Evolutionary conservation across 2,797 vertebrate genomes (phyloP).

Genomic region (Gadopsis bispinosus): DNA sequence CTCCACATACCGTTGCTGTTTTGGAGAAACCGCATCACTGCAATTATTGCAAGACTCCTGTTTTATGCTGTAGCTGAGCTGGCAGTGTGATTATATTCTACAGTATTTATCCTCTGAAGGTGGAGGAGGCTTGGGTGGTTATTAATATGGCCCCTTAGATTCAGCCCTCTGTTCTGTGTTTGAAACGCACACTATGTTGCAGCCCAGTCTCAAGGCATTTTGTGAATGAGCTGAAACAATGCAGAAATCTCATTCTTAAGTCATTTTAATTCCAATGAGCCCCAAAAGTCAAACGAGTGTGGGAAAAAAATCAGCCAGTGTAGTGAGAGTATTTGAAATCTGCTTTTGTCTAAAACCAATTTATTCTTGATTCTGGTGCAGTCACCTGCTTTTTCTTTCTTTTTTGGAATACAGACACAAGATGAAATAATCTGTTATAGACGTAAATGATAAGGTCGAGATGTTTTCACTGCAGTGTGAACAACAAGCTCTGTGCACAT

Average conservation of each 20-base stretch:
- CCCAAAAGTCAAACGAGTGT: not conserved
- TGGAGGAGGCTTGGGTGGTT: not conserved
- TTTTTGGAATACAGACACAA: not conserved
- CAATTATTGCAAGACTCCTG: not conserved
- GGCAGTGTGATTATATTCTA: not conserved
- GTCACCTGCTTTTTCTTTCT: not conserved
- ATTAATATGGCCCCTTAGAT: constrained; percentile 19
- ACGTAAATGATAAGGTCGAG: not conserved
- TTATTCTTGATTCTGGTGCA: not conserved
- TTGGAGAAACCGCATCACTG: constrained; percentile 49
- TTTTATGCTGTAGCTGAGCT: not conserved
- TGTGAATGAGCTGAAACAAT: not conserved
- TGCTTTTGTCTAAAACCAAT: not conserved
- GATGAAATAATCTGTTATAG: not conserved
- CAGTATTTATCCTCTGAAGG: not conserved
- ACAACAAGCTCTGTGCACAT: not conserved
- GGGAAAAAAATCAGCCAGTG: not conserved
- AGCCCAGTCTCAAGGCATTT: not conserved
- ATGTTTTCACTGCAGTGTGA: not conserved
- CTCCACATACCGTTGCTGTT: constrained; percentile 4
- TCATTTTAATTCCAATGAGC: not conserved
- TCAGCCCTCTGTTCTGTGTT: constrained; percentile 4
- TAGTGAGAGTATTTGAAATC: not conserved
- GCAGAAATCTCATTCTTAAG: not conserved
- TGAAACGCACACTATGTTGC: not conserved